A percentile compares a stretch with the other conserved stretches of the same genome.
These are phyloP conservation scores for Metridium senile DNA, from an alignment of 92 coral and sea anemone species.

Conservation along the genomic window DNA sequence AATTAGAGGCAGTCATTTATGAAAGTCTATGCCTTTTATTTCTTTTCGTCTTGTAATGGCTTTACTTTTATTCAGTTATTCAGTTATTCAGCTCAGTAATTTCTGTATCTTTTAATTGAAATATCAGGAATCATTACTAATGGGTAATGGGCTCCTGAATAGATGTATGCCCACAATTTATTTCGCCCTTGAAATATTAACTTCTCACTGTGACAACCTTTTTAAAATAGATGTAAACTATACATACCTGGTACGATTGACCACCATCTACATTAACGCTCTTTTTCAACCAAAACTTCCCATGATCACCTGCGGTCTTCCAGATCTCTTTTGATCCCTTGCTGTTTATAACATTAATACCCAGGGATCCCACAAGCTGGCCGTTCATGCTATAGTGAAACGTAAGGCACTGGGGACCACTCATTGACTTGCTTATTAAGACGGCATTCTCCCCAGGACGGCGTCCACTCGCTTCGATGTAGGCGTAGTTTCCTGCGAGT, in stretches of 20 bases:
- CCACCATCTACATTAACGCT: slow-evolving; percentile 18
- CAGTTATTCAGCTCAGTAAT: no score
- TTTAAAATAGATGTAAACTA: no score
- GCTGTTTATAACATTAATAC: neutral
- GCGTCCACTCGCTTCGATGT: slow-evolving; percentile 46
- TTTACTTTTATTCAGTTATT: no score
- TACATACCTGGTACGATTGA: slow-evolving; percentile 20
- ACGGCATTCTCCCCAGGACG: slow-evolving; percentile 37
- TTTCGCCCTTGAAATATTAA: no score
- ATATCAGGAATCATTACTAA: no score
- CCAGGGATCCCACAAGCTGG: slow-evolving; percentile 39
- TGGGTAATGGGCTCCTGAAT: no score
- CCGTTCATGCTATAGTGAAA: slow-evolving; percentile 53
- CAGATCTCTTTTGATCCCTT: slow-evolving; percentile 18
- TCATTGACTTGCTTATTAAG: slow-evolving; percentile 29
- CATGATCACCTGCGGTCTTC: slow-evolving; percentile 51
- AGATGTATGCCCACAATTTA: no score
- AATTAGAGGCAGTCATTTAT: no score
- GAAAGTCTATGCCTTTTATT: no score
- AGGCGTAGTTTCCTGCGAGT: slow-evolving; percentile 40
- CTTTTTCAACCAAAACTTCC: slow-evolving; percentile 36
- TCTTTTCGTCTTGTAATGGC: no score
- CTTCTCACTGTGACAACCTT: no score
- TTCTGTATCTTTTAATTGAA: no score
- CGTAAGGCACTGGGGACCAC: slow-evolving; percentile 47